Evolutionary conservation across 2,888 invertebrate genomes (phyloP).

Genomic region (Agapostemon virescens): DNA sequence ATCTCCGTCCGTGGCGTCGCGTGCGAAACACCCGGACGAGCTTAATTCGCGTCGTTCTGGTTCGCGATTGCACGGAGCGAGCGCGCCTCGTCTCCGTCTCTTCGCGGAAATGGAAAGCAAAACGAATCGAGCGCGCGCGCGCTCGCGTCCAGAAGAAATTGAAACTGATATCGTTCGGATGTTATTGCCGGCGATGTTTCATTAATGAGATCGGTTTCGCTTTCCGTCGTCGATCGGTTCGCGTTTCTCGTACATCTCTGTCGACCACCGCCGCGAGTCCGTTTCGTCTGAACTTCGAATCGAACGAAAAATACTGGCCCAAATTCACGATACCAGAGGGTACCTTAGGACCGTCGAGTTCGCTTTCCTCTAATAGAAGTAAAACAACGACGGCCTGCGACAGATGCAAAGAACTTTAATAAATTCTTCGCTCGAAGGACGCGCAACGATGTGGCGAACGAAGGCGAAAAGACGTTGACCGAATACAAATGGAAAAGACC

Average conservation of each 20-base stretch:
- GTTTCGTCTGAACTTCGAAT: too few species aligned
- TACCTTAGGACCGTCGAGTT: too few species aligned
- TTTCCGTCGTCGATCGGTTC: slow-evolving; percentile 8
- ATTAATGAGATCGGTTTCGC: slow-evolving; percentile 13
- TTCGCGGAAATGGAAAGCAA: slow-evolving; percentile 46
- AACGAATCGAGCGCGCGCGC: slow-evolving; percentile 5
- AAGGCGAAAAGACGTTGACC: too few species aligned
- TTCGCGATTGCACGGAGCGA: slow-evolving; percentile 4
- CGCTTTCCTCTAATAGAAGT: too few species aligned
- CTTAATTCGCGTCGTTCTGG: slow-evolving; percentile 12
- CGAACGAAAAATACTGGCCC: too few species aligned
- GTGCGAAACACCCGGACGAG: not conserved
- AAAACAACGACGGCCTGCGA: too few species aligned
- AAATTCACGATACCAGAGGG: too few species aligned
- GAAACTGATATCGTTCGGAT: slow-evolving; percentile 22
- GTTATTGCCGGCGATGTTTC: slow-evolving; percentile 12
- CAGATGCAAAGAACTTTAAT: too few species aligned
- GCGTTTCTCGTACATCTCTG: not conserved
- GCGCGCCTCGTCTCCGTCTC: not conserved
- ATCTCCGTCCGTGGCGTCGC: not conserved
- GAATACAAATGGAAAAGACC: too few species aligned
- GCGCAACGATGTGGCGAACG: too few species aligned
- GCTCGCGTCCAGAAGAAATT: slow-evolving; percentile 6
- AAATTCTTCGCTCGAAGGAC: too few species aligned
- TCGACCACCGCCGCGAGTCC: not conserved